These are phyloP conservation scores for Drosophila cracens DNA, from an alignment of 2,888 invertebrate species.

Conservation along the genomic window DNA sequence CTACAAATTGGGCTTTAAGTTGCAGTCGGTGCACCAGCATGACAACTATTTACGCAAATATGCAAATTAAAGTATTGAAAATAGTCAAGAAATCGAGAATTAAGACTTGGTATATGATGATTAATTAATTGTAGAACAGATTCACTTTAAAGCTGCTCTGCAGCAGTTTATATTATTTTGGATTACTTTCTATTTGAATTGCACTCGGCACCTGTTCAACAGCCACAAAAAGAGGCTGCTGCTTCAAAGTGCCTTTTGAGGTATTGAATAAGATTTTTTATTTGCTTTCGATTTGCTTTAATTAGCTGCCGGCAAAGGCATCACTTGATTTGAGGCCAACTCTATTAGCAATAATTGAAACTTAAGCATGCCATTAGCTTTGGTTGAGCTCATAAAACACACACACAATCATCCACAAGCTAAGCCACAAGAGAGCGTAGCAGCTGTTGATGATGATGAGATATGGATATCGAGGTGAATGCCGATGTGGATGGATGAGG, in stretches of 20 bases:
- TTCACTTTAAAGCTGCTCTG: not conserved
- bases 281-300: not conserved
- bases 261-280: constrained; percentile 8
- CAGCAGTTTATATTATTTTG: not conserved
- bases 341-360: constrained; percentile 80
- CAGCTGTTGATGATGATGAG: not conserved
- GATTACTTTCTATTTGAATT: not conserved
- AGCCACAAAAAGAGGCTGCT: too few relatives aligned
- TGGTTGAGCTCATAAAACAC: constrained; percentile 58
- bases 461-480: not conserved
- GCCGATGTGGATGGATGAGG: not conserved
- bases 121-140: not conserved
- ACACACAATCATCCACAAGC: constrained; percentile 13
- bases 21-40: too few relatives aligned
- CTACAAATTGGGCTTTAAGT: not conserved
- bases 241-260: constrained; percentile 3
- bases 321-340: constrained; percentile 46
- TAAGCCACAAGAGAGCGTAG: constrained; percentile 3
- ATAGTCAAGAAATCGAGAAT: not conserved
- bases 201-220: not conserved
- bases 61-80: not conserved
- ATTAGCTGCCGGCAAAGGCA: not conserved
- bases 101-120: too few relatives aligned
- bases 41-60: not conserved
- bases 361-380: constrained; percentile 75